Evolutionary conservation across 2,888 invertebrate genomes (phyloP).

Genomic region (Urechis unicinctus): DNA sequence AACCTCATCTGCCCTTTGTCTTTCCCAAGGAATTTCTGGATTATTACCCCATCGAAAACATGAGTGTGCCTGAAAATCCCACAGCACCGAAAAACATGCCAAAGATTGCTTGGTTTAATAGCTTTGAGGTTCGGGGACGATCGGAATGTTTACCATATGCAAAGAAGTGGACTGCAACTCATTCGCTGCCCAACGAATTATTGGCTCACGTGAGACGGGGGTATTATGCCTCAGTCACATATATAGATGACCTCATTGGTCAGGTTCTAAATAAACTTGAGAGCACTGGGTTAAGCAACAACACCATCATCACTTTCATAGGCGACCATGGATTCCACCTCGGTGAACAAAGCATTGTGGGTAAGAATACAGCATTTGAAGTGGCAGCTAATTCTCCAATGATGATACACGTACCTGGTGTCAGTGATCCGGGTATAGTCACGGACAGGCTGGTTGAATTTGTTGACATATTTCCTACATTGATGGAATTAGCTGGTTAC

Average conservation of each 20-base stretch:
- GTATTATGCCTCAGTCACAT: constrained; percentile 75
- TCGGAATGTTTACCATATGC: no score
- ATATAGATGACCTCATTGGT: constrained; percentile 75
- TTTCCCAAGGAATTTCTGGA: constrained; percentile 71
- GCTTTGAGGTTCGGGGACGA: no score
- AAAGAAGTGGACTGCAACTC: no score
- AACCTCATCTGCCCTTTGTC: constrained; percentile 86
- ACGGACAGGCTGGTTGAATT: constrained; percentile 60
- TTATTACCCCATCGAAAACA: no score
- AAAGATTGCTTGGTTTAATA: no score
- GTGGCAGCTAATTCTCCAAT: constrained; percentile 73
- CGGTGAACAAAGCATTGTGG: no score
- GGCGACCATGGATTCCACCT: constrained; percentile 88
- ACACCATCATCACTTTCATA: constrained; percentile 69
- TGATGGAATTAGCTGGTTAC: constrained; percentile 66
- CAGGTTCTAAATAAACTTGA: constrained; percentile 60
- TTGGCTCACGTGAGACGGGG: constrained; percentile 66
- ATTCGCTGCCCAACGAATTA: no score
- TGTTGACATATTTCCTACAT: constrained; percentile 78
- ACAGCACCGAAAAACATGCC: no score
- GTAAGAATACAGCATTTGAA: constrained; percentile 87
- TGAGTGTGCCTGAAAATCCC: no score
- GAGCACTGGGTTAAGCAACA: constrained; percentile 45
- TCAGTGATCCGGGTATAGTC: constrained; percentile 29
- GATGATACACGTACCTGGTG: constrained; percentile 64